These are phyloP conservation scores for Allophyes oxyacanthae DNA, from an alignment of 2,888 invertebrate species.

Conservation along the genomic window DNA sequence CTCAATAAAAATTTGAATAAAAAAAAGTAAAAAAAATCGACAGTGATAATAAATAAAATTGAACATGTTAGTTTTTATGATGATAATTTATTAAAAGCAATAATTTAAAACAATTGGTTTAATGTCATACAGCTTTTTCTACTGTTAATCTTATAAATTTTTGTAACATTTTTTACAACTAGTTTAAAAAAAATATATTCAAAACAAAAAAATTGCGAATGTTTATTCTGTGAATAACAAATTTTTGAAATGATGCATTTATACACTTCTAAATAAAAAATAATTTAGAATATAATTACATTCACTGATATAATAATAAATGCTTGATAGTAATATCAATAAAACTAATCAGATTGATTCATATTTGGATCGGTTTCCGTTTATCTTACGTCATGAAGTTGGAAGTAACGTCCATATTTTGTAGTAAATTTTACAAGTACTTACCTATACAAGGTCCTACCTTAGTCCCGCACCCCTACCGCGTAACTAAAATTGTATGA, in stretches of 20 bases:
- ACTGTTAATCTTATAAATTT: too few species aligned
- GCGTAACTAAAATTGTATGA: too few species aligned
- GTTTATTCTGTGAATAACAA: background rate
- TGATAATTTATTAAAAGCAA: background rate
- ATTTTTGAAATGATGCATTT: background rate
- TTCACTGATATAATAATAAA: background rate
- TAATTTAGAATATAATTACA: background rate
- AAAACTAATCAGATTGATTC: slow-evolving; percentile 6
- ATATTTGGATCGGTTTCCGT: slow-evolving; percentile 9
- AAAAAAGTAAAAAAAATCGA: too few species aligned
- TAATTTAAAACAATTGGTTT: background rate
- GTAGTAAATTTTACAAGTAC: background rate
- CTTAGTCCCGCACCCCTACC: too few species aligned
- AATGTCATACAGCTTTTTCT: too few species aligned
- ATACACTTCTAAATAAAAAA: background rate
- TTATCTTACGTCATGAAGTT: slow-evolving; percentile 32
- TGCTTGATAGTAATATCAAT: slow-evolving; percentile 3
- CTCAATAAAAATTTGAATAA: too few species aligned
- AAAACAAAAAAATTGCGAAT: background rate
- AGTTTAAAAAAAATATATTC: background rate
- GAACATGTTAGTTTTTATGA: background rate
- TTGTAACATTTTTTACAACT: too few species aligned
- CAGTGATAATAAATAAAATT: background rate
- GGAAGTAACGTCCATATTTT: slow-evolving; percentile 33
- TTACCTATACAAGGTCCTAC: too few species aligned